Percentiles rank a stretch among this genome's conserved stretches.
phyloP scores from a whole-genome alignment of 1,140 invertebrate genomes.

The Hylaeus anthracinus region DNA sequence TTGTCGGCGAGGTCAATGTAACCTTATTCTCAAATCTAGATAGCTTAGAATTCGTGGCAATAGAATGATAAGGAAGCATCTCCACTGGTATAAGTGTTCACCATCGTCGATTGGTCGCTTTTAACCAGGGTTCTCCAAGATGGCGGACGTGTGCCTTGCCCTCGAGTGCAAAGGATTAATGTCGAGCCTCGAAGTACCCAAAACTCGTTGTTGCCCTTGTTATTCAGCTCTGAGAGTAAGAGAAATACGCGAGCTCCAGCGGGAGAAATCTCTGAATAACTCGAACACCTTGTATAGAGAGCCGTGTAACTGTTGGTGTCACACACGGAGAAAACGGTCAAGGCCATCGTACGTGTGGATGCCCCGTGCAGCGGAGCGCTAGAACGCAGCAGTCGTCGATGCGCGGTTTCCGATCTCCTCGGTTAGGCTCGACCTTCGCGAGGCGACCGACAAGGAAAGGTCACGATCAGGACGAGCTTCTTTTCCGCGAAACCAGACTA shows the following conservation, averaged over 20 bases:
- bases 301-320: slow-evolving; percentile 35
- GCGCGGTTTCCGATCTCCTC: slow-evolving; percentile 45
- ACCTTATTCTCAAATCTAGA: too few relatives aligned
- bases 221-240: too few relatives aligned
- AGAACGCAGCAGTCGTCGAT: slow-evolving; percentile 42
- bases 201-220: too few relatives aligned
- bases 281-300: not conserved
- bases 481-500: not conserved
- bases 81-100: too few relatives aligned
- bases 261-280: not conserved
- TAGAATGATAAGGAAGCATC: too few relatives aligned
- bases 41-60: too few relatives aligned
- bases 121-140: too few relatives aligned
- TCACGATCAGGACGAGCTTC: not conserved
- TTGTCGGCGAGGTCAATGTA: too few relatives aligned
- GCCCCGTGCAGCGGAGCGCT: slow-evolving; percentile 13
- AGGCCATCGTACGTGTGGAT: slow-evolving; percentile 56
- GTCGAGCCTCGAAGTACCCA: too few relatives aligned
- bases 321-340: slow-evolving; percentile 63
- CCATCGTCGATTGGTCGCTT: too few relatives aligned
- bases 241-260: not conserved
- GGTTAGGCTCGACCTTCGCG: slow-evolving; percentile 37
- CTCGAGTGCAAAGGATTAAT: too few relatives aligned
- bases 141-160: too few relatives aligned
- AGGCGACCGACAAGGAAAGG: not conserved